phyloP scores from a whole-genome alignment of 92 coral and sea anemone species.

The Phenganax subtilis region DNA sequence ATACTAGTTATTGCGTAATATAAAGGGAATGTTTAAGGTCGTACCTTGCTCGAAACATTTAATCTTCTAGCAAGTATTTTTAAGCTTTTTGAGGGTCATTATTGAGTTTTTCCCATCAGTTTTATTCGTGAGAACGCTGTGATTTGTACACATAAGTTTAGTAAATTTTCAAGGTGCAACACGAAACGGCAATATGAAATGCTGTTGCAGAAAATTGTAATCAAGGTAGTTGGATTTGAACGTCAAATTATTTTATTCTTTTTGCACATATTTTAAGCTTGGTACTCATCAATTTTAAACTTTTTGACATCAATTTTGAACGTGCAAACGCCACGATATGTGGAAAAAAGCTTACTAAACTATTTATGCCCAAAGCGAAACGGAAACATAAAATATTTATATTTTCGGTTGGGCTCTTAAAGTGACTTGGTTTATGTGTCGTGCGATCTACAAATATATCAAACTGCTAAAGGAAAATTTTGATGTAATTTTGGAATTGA shows the following conservation, averaged over 20 bases:
- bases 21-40: background rate
- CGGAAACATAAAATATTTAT: no score
- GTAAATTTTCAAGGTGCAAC: background rate
- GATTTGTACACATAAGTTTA: background rate
- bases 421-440: no score
- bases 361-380: no score
- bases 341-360: no score
- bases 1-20: slow-evolving; percentile 18
- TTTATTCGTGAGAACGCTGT: background rate
- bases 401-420: no score
- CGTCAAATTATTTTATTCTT: background rate
- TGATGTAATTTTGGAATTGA: no score
- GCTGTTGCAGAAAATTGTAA: background rate
- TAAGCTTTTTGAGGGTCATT: background rate
- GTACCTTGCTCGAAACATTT: background rate
- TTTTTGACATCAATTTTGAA: no score
- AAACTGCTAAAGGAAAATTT: no score
- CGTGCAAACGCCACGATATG: no score
- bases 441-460: no score
- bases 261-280: no score
- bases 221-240: background rate
- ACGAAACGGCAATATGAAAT: slow-evolving; percentile 5
- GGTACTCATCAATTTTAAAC: no score
- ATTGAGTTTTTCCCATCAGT: background rate
- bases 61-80: background rate